These are phyloP conservation scores for Parazoanthus atlanticus DNA, from an alignment of 92 coral and sea anemone genomes.

Conservation along the genomic window DNA sequence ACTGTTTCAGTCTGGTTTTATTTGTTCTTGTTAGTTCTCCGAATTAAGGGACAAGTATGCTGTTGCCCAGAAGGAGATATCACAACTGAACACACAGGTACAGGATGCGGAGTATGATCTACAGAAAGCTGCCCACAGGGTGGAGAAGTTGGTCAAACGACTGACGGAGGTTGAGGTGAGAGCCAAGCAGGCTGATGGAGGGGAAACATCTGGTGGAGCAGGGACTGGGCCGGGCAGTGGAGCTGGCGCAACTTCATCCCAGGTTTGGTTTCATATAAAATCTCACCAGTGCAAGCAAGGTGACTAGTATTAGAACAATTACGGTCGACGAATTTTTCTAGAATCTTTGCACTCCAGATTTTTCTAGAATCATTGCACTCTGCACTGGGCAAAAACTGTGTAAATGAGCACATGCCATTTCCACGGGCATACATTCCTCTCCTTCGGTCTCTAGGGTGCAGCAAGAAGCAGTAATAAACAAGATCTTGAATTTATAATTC, in stretches of 20 bases:
- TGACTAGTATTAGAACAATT: no score
- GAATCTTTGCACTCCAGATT: no score
- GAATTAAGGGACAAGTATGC: constrained; percentile 97
- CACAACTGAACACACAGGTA: constrained; percentile 85
- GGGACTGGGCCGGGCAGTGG: constrained; percentile 61
- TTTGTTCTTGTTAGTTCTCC: constrained; percentile 72
- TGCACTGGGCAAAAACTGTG: no score
- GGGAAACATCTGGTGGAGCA: constrained; percentile 71
- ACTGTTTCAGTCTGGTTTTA: background rate
- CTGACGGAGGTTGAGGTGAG: constrained; percentile 84
- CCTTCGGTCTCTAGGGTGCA: no score
- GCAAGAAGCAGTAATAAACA: no score
- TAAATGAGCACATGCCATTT: no score
- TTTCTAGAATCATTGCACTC: no score
- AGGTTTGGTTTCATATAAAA: constrained; percentile 7
- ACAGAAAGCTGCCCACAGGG: constrained; percentile 96
- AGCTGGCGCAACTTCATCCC: constrained; percentile 43
- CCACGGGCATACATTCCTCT: no score
- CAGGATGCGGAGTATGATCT: constrained; percentile 95
- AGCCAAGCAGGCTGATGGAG: constrained; percentile 80
- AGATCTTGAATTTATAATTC: no score
- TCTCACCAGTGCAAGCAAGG: no score
- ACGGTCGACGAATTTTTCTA: no score
- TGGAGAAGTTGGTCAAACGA: constrained; percentile 91
- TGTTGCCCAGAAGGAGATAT: constrained; percentile 84